phyloP scores from a whole-genome alignment of 1,140 invertebrate species.

The Frieseomelitta varia region DNA sequence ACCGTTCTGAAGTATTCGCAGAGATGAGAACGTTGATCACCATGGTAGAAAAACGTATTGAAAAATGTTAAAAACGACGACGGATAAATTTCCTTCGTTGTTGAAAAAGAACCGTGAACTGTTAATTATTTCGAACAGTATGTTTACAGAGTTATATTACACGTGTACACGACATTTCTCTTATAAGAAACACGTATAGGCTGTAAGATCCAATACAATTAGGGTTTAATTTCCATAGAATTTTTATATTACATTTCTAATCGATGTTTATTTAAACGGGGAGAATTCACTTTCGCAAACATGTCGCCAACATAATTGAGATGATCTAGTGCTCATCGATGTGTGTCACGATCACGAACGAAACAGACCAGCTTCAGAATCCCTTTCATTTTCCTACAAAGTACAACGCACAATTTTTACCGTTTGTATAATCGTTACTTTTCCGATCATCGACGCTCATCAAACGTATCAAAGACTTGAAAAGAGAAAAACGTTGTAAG shows the following conservation, averaged over 20 bases:
- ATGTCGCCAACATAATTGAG: neutral
- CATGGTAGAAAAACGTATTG: too few relatives aligned
- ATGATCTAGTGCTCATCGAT: neutral
- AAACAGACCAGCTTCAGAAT: neutral
- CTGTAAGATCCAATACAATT: neutral
- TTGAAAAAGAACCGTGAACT: neutral
- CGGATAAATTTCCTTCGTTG: neutral
- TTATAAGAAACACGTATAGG: neutral
- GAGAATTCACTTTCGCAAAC: neutral
- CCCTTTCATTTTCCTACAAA: slow-evolving; percentile 2
- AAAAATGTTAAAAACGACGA: too few relatives aligned
- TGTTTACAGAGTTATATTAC: neutral
- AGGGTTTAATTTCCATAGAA: neutral
- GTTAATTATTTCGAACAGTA: neutral
- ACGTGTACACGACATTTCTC: neutral
- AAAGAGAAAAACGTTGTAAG: neutral
- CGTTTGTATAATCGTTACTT: slow-evolving; percentile 8
- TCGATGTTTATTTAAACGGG: neutral
- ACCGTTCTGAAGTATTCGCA: neutral
- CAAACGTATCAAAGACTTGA: neutral
- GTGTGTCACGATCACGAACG: neutral
- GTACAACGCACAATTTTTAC: slow-evolving; percentile 26
- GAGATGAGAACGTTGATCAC: too few relatives aligned
- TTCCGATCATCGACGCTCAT: neutral
- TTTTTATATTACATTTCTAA: neutral